These are phyloP conservation scores for Ophioninae sp. DNA, from an alignment of 2,888 invertebrate genomes.

Conservation along the genomic window DNA sequence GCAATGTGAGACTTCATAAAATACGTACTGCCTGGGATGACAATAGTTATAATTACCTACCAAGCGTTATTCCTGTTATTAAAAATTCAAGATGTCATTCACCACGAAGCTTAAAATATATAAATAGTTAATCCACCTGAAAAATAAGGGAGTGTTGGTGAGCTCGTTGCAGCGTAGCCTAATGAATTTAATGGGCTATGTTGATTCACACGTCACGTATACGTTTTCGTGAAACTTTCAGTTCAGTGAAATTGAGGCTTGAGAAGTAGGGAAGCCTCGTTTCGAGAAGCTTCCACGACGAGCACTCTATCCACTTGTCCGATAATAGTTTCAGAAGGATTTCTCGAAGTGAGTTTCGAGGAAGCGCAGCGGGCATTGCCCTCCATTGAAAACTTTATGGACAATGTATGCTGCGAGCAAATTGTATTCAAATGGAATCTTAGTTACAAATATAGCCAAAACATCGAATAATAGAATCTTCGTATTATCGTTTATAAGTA, in stretches of 20 bases:
- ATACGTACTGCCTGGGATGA: background rate
- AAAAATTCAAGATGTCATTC: background rate
- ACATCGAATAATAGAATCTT: background rate
- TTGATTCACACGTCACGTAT: background rate
- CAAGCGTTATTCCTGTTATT: background rate
- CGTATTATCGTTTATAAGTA: background rate
- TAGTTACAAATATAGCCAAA: background rate
- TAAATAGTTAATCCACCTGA: background rate
- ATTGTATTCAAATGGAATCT: too few species aligned
- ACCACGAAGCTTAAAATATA: background rate
- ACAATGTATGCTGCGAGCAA: background rate
- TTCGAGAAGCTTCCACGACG: background rate
- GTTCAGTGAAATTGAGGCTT: slow-evolving; percentile 12
- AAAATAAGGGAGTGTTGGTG: background rate
- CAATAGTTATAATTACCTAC: background rate
- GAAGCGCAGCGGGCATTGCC: background rate
- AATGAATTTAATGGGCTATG: slow-evolving; percentile 20
- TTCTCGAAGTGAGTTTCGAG: background rate
- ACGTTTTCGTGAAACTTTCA: slow-evolving; percentile 10
- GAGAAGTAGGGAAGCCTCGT: slow-evolving; percentile 2
- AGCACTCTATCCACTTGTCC: background rate
- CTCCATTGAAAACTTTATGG: background rate
- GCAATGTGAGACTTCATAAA: background rate
- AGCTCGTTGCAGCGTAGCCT: background rate
- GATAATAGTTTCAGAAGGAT: slow-evolving; percentile 11